Percentiles rank a stretch among this genome's conserved stretches.
phyloP scores from a whole-genome alignment of 2,888 invertebrate species.

The Macrophya alboannulata region DNA sequence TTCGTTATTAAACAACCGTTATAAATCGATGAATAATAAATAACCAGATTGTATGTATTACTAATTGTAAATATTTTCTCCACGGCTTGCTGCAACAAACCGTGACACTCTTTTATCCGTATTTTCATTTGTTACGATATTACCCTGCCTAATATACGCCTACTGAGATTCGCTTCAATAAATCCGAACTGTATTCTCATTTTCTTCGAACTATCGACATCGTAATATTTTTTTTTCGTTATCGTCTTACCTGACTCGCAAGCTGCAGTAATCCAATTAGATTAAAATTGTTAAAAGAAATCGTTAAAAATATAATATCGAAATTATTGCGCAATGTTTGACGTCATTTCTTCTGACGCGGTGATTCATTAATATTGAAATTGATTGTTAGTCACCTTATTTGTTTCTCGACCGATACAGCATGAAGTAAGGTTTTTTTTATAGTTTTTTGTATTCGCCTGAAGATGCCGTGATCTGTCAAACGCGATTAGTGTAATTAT shows the following conservation, averaged over 20 bases:
- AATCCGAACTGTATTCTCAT: no score
- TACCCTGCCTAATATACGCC: no score
- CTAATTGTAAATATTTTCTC: neutral
- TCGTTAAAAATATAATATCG: neutral
- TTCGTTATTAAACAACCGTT: neutral
- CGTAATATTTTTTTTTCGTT: no score
- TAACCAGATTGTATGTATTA: neutral
- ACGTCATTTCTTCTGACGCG: neutral
- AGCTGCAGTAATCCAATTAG: neutral
- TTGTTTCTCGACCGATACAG: neutral
- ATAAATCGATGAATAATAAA: neutral
- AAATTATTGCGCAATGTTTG: neutral
- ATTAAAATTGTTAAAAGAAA: neutral
- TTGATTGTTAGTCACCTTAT: neutral
- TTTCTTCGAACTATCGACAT: no score
- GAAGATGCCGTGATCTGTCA: constrained; percentile 23
- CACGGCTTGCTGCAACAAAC: neutral
- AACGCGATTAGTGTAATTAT: neutral
- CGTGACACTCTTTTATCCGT: neutral
- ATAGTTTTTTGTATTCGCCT: neutral
- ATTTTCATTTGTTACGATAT: neutral
- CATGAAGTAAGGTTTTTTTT: neutral
- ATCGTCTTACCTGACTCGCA: neutral
- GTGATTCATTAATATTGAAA: neutral
- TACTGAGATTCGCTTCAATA: no score